Evolutionary conservation across 2,113 vertebrate species (phyloP).

Genomic region (Pomatorhinus ruficollis): DNA sequence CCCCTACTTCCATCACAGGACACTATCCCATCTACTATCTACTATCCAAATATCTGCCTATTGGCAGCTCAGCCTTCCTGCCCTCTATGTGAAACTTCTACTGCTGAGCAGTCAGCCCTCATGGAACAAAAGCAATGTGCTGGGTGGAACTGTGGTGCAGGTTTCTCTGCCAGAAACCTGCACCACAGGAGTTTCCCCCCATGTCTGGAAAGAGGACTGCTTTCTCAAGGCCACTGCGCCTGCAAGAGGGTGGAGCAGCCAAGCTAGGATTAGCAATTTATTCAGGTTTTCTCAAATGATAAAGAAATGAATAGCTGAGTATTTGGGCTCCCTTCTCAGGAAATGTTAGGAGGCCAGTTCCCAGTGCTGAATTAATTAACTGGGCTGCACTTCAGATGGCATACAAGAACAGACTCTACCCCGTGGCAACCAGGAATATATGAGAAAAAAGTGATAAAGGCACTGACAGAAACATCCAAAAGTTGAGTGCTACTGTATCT

Average conservation of each 20-base stretch:
- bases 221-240: background rate
- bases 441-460: background rate
- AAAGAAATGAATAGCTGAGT: background rate
- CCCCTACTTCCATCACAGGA: background rate
- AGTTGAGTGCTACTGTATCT: background rate
- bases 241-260: background rate
- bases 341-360: background rate
- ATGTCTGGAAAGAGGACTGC: background rate
- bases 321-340: background rate
- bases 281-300: background rate
- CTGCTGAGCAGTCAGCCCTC: background rate
- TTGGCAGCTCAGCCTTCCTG: background rate
- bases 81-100: background rate
- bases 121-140: background rate
- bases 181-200: background rate
- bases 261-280: background rate
- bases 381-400: background rate
- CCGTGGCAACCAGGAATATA: background rate
- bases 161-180: background rate
- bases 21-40: background rate
- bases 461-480: background rate
- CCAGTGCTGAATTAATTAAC: background rate
- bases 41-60: background rate
- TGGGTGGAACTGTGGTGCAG: background rate
- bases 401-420: background rate